These are phyloP conservation scores for Plodia interpunctella DNA, from an alignment of 1,140 invertebrate species.

Conservation along the genomic window DNA sequence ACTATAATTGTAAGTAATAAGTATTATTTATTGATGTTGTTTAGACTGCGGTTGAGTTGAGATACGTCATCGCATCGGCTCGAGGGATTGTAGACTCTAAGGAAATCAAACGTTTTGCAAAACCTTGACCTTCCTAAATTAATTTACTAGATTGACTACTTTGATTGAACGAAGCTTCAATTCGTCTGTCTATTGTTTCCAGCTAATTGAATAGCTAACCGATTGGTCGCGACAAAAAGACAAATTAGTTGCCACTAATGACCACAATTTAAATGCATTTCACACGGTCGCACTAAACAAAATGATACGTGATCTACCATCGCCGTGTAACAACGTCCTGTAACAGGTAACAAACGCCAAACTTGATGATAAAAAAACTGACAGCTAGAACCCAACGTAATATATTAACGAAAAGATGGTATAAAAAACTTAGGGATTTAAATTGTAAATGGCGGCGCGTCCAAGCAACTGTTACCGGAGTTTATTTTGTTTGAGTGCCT, in stretches of 20 bases:
- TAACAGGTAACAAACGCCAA: slow-evolving; percentile 38
- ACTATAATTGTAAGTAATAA: too few relatives aligned
- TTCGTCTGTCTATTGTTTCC: not conserved
- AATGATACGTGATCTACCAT: slow-evolving; percentile 24
- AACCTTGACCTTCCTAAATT: not conserved
- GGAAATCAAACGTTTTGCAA: not conserved
- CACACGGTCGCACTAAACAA: slow-evolving; percentile 26
- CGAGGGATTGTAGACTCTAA: too few relatives aligned
- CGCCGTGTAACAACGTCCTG: slow-evolving; percentile 36
- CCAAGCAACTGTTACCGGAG: slow-evolving; percentile 53
- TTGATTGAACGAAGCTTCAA: not conserved
- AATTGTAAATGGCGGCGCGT: slow-evolving; percentile 65
- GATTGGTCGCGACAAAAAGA: not conserved
- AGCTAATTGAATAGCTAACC: not conserved
- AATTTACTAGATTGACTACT: not conserved
- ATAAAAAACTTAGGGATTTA: slow-evolving; percentile 53
- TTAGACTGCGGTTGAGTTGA: too few relatives aligned
- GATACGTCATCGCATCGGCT: too few relatives aligned
- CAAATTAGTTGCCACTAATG: slow-evolving; percentile 1
- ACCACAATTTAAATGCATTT: slow-evolving; percentile 32
- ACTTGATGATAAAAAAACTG: slow-evolving; percentile 39
- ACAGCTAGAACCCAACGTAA: slow-evolving; percentile 59
- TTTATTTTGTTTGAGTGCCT: slow-evolving; percentile 65
- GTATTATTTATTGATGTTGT: too few relatives aligned
- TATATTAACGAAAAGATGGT: slow-evolving; percentile 72